These are phyloP conservation scores for Colossoma macropomum DNA, from an alignment of 2,113 vertebrate genomes.

Conservation along the genomic window DNA sequence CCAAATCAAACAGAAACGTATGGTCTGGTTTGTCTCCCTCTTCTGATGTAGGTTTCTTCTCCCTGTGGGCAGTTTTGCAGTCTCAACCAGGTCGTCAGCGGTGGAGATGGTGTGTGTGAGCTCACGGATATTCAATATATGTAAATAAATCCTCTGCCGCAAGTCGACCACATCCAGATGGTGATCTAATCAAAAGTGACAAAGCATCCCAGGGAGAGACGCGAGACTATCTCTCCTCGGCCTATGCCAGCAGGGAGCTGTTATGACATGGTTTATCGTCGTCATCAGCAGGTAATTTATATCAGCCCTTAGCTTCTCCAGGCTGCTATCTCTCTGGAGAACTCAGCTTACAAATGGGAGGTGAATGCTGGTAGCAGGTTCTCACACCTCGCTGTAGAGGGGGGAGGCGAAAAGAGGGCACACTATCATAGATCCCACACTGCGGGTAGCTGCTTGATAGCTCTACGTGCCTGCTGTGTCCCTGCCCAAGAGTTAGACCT, in stretches of 20 bases:
- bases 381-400: constrained; percentile 78
- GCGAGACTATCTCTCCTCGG: constrained; percentile 69
- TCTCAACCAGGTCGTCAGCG: constrained; percentile 22
- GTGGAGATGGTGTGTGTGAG: constrained; percentile 48
- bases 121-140: constrained; percentile 64
- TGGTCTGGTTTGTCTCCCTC: neutral
- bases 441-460: constrained; percentile 73
- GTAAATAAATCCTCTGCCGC: constrained; percentile 66
- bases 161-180: constrained; percentile 79
- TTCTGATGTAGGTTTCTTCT: constrained; percentile 10
- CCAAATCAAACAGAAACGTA: constrained; percentile 21
- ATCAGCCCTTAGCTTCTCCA: constrained; percentile 76
- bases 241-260: constrained; percentile 72
- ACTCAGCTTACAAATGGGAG: constrained; percentile 77
- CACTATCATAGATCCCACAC: constrained; percentile 72
- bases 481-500: constrained; percentile 7
- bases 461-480: constrained; percentile 43
- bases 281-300: constrained; percentile 82
- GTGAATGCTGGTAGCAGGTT: constrained; percentile 78
- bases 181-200: constrained; percentile 78
- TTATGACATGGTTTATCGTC: constrained; percentile 83
- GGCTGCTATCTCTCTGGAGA: constrained; percentile 74
- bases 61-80: neutral
- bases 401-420: constrained; percentile 62
- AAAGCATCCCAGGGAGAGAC: constrained; percentile 71